These are phyloP conservation scores for Diplodus sargus DNA, from an alignment of 2,797 vertebrate species.

Conservation along the genomic window DNA sequence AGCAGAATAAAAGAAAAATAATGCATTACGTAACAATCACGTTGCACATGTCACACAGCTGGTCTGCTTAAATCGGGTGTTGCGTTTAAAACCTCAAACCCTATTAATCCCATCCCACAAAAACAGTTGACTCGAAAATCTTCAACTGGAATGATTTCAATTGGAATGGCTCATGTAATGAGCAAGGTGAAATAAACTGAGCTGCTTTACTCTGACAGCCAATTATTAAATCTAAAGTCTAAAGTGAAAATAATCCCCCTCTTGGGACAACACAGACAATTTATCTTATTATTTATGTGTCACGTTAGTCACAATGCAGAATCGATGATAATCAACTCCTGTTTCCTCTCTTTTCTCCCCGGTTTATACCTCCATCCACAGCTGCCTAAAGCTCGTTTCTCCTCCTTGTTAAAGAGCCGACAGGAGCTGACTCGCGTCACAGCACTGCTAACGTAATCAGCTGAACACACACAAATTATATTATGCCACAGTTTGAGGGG, in stretches of 20 bases:
- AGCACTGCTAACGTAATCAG: constrained; percentile 74
- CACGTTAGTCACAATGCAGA: constrained; percentile 10
- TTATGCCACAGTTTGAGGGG: constrained; percentile 64
- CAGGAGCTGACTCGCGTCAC: constrained; percentile 71
- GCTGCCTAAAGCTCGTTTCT: constrained; percentile 28
- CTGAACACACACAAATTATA: constrained; percentile 82
- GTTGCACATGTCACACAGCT: too few relatives aligned
- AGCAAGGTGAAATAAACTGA: constrained; percentile 11
- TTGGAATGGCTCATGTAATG: neutral
- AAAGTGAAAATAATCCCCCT: constrained; percentile 6
- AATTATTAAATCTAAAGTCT: constrained; percentile 15
- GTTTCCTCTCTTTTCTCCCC: neutral
- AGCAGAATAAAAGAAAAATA: too few relatives aligned
- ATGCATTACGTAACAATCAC: too few relatives aligned
- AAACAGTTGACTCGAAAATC: too few relatives aligned
- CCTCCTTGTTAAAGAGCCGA: constrained; percentile 69
- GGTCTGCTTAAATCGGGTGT: too few relatives aligned
- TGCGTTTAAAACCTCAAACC: too few relatives aligned
- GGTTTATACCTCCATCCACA: constrained; percentile 23
- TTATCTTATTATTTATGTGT: constrained; percentile 5
- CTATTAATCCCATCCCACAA: too few relatives aligned
- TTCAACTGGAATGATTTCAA: too few relatives aligned
- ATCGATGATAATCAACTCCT: constrained; percentile 16
- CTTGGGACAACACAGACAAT: neutral
- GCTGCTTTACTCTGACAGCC: neutral